Evolutionary conservation across 2,113 vertebrate species (phyloP), one percentile per base, ranked within the genome.

Genomic region (Anolis sagrei): DNA sequence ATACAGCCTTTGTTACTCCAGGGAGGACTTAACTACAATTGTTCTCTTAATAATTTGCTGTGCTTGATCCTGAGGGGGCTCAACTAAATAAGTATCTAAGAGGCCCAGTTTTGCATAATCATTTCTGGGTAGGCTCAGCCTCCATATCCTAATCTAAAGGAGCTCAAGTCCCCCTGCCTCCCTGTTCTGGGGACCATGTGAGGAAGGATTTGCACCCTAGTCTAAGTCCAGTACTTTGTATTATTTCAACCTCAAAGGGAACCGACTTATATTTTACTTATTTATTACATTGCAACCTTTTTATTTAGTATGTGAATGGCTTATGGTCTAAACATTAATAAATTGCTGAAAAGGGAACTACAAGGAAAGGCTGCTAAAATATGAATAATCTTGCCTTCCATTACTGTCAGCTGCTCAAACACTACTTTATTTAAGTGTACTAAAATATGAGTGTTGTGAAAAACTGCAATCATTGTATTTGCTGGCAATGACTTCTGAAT

Each of bases 341-440:
- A n/a, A n/a, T n/a, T n/a, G n/a, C n/a, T n/a, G n/a, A n/a, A n/a
- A 81, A 34, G 18, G 66, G 10, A 54, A 36, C 32, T 69, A 51
- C 16, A 6, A 66, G 25, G 54, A 84, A 77, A 69, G 27, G 0
- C 21, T 49, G 23, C 36, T 68, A 21, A 76, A 84, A 13, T 68
- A 74, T 77, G 29, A 84, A 68, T 68, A 5, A 84, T 61, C 21
- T 36, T 23, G 48, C 21, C 83, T 80, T 29, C 88, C 8, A 49
- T 83, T 87, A 86, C 29, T 36, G 78, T 18, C 61, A 68, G 48
- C 23, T 29, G 29, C 91, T 78, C n/a, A 39, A 74, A 36, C 32
- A 81, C 83, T 66, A 83, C 73, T 84, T 87, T 83, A 81, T 84
- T 79, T 58, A 72, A 58, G 48, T 77, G 85, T 78, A 54, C 89